Base-by-base conservation (phyloP, 2,888 invertebrate species). In the Elmis aenea region DNA sequence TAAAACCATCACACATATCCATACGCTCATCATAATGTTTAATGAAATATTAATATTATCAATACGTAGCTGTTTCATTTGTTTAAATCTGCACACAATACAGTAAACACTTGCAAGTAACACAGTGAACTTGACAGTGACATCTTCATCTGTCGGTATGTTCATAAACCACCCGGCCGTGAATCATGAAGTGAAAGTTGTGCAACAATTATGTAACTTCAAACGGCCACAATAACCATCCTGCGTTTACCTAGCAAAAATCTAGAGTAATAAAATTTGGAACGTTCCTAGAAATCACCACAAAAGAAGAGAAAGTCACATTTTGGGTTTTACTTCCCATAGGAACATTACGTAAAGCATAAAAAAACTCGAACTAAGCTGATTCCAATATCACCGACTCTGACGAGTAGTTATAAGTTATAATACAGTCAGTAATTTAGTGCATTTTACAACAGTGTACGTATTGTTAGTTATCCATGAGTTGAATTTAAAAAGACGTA, bases 121-220 rank as follows among this genome's bases (percentile, higher is more conserved):
- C 20, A 10, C 15, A 21, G 18, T 12, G 13, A 14, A 10, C 9
- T 26, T 38, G 45, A 45, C 45, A 38, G 38, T 45, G 45, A 45
- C 21, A 29, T 42, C 45, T 45, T 42, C 31, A 46, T 43, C 36
- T 33, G 28, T 33, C 20, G 12, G n/a, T 33, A 33, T 29, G 26
- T 21, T 38, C 31, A 26, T 31, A 37, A 42, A 26, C 27, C 26
- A 25, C 26, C 28, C 36, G 20, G n/a, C n/a, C n/a, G n/a, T n/a
- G n/a, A n/a, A n/a, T n/a, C n/a, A n/a, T n/a, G n/a, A 30, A 33
- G 38, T 34, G 38, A 38, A 38, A 38, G 38, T 33, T 28, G 38
- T 4, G 23, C 28, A 21, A 22, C 33, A 24, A 33, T 34, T 38
- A 16, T 12, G 33, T 29, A 30, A 42, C 5, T 8, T 5, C 18